Base-by-base conservation (phyloP, 2,797 vertebrate species). In the Rhinella marina region DNA sequence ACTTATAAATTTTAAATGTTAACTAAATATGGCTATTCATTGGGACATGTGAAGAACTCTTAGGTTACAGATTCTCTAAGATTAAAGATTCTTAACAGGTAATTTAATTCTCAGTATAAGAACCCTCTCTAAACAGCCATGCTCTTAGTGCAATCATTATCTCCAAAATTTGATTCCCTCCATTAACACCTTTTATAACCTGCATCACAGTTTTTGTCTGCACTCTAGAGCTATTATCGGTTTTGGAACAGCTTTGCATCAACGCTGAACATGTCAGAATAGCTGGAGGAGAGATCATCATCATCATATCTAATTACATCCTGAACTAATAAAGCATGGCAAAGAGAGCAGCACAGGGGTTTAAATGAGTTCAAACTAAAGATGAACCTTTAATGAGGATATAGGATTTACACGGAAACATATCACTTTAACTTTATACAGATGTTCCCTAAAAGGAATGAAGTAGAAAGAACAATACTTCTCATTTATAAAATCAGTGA, bases 351-450 rank as follows among this genome's bases (percentile, higher is more conserved):
- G 41, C 23, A 66, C 14, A 16, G 14, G 50, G 4, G 13, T 25
- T 50, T 41, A 25, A 50, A 52, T 81, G 27, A 32, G 6, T 64
- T 75, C 48, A 75, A 75, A n/a, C 41, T n/a, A 79, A 27, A 62
- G 78, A 80, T 59, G 57, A 32, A 32, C 59, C 80, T 50, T 64
- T 81, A 66, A 66, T 64, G 41, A n/a, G 80, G 29, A 81, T 81
- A n/a, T 16, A 41, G 41, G 21, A 48, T 61, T 48, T 50, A 81
- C 32, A 50, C 48, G 7, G 11, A 77, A 77, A 54, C 12, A 54
- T 77, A 54, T 77, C 75, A 52, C 75, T 52, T 75, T 52, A 75
- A 76, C 72, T 75, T 48, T 29, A 32, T 32, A 23, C 29, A 73
- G 73, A 76, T 76, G 73, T 52, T 52, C 0, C 48, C 48, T 52